Evolutionary conservation across 2,797 vertebrate genomes (phyloP), one percentile per base, ranked within the genome.

Genomic region (Pitangus sulphuratus): DNA sequence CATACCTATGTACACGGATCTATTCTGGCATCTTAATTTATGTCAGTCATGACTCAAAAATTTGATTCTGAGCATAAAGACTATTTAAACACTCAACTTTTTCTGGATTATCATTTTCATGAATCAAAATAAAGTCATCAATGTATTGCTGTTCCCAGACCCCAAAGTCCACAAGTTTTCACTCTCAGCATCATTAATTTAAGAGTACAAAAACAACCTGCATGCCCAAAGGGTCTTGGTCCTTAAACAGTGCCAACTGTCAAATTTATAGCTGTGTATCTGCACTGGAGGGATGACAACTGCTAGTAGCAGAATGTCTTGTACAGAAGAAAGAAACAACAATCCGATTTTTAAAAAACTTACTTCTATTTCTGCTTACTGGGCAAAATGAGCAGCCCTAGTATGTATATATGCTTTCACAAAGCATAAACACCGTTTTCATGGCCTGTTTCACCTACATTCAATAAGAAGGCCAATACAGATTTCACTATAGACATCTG

Each of bases 1-100:
- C 2, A 5, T 21, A 31, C 4, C 37, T 18, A 26, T 0, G 1
- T 28, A n/a, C 8, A 14, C 7, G 2, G 15, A 47, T 65, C 48
- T 64, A 8, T 44, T 61, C 22, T n/a, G 15, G 39, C 33, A 84
- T 47, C 48, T 16, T 24, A 70, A 81, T 64, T 75, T 39, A 10
- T 14, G 5, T 10, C 8, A 69, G 37, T 53, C 21, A 37, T 12
- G 11, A 74, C 25, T 26, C 24, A 40, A 44, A 74, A 87, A 74
- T n/a, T n/a, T n/a, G n/a, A 26, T 54, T 6, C 4, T 20, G 31
- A 72, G 24, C 5, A 26, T n/a, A 57, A 89, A 48, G n/a, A 65
- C 20, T 84, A 40, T 15, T 37, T 68, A 40, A 87, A 64, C 4
- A 69, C 15, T 33, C 6, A 8, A 15, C 30, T 56, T 14, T 12